Conservation (phyloP, 2,888 invertebrate genomes). For the Rotaria macrura region DNA sequence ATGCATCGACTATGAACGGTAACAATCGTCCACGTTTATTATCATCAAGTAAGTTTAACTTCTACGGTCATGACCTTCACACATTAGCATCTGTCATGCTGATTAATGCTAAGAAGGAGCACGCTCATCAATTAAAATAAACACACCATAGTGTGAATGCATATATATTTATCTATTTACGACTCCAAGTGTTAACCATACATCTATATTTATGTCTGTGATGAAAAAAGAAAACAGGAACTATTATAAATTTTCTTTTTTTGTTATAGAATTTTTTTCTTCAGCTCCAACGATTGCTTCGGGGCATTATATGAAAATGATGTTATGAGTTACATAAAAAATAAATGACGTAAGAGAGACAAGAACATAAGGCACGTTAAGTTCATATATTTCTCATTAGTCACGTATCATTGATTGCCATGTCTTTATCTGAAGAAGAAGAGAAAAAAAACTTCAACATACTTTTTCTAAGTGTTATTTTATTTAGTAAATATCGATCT, state of each 20-base stretch:
- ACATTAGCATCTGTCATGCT: neutral
- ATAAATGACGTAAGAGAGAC: neutral
- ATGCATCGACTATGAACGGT: neutral
- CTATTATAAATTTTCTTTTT: neutral
- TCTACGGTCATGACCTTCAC: conserved; percentile 1
- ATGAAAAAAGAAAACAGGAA: neutral
- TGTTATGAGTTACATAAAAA: neutral
- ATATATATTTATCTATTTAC: neutral
- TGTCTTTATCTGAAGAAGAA: neutral
- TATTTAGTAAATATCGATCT: neutral
- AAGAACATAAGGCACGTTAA: neutral
- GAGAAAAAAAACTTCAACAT: neutral
- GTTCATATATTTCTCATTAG: conserved; percentile 6
- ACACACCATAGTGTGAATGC: neutral
- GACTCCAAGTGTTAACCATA: neutral
- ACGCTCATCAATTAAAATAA: neutral
- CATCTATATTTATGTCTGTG: neutral
- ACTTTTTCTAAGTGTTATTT: neutral
- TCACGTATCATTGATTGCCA: neutral
- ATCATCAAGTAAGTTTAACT: neutral
- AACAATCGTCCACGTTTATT: neutral
- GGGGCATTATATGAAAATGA: neutral
- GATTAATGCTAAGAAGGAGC: neutral
- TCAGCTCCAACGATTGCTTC: neutral
- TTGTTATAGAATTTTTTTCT: neutral